phyloP scores from a whole-genome alignment of 23 tunicate species.

The Aplidium turbinatum region DNA sequence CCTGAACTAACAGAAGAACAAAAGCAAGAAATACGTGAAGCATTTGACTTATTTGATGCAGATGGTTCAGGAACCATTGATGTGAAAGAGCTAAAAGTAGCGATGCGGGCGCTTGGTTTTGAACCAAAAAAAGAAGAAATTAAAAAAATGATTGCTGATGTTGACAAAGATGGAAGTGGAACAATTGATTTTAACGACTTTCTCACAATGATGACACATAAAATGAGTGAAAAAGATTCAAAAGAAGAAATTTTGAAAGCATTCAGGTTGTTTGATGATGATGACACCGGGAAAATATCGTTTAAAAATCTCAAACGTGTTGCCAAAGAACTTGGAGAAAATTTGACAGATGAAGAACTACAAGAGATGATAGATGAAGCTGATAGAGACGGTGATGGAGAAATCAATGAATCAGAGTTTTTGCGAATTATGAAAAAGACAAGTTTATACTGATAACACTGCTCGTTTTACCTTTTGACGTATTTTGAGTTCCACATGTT shows the following conservation, averaged over 20 bases:
- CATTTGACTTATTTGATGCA: constrained; percentile 98
- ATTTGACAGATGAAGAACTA: constrained; percentile 96
- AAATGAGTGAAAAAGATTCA: constrained; percentile 98
- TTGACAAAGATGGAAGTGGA: constrained; percentile 96
- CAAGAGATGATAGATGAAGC: constrained; percentile 99
- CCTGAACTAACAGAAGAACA: constrained; percentile 98
- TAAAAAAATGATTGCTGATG: constrained; percentile 96
- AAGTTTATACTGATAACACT: constrained; percentile 83
- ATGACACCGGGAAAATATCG: constrained; percentile 97
- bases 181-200: constrained; percentile 98
- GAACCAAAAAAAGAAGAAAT: constrained; percentile 99
- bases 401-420: constrained; percentile 95
- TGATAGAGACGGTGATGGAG: constrained; percentile 99
- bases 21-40: constrained; percentile 98
- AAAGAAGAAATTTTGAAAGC: constrained; percentile 99
- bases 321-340: constrained; percentile 96
- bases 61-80: constrained; percentile 99
- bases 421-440: constrained; percentile 98
- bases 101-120: constrained; percentile 99
- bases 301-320: constrained; percentile 98
- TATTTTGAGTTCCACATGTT: no score
- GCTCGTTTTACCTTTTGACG: no score
- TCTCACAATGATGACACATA: constrained; percentile 96
- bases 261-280: constrained; percentile 98
- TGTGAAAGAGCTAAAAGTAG: constrained; percentile 95